phyloP scores from a whole-genome alignment of 2,797 vertebrate genomes.

The Gila robusta region DNA sequence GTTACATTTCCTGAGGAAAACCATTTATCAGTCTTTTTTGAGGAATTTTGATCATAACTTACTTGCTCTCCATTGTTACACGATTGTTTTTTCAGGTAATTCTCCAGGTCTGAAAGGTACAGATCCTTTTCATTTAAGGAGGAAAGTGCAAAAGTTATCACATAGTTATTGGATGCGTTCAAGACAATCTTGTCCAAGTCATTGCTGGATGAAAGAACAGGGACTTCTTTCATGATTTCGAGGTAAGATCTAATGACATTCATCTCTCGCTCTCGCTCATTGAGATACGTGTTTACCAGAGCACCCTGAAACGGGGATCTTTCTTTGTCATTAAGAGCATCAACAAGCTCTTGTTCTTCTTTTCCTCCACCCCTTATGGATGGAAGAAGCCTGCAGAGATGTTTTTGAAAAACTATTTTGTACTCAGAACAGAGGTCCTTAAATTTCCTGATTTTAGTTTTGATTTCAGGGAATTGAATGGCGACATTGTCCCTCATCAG shows the following conservation, averaged over 20 bases:
- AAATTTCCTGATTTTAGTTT: conserved; percentile 55
- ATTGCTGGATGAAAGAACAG: conserved; percentile 49
- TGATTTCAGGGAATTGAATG: conserved; percentile 60
- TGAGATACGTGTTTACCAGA: conserved; percentile 44
- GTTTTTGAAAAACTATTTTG: conserved; percentile 59
- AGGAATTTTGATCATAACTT: not conserved
- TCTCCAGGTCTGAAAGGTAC: conserved; percentile 55
- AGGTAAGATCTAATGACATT: conserved; percentile 56
- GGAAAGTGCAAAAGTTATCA: conserved; percentile 58
- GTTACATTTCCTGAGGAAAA: conserved; percentile 35
- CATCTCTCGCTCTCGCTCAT: conserved; percentile 54
- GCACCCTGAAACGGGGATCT: conserved; percentile 51
- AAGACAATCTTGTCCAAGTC: conserved; percentile 53
- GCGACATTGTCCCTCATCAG: conserved; percentile 46
- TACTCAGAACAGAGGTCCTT: conserved; percentile 59
- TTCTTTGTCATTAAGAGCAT: conserved; percentile 34
- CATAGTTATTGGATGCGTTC: conserved; percentile 43
- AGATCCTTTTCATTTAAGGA: conserved; percentile 49
- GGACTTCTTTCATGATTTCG: conserved; percentile 50
- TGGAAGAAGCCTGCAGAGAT: conserved; percentile 56
- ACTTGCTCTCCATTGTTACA: not conserved
- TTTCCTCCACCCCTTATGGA: conserved; percentile 53
- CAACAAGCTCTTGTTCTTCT: conserved; percentile 50
- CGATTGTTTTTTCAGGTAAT: conserved; percentile 31
- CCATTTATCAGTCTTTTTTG: conserved; percentile 44